Base-by-base conservation (phyloP, 2,113 vertebrate genomes). In the Todiramphus chloris region DNA sequence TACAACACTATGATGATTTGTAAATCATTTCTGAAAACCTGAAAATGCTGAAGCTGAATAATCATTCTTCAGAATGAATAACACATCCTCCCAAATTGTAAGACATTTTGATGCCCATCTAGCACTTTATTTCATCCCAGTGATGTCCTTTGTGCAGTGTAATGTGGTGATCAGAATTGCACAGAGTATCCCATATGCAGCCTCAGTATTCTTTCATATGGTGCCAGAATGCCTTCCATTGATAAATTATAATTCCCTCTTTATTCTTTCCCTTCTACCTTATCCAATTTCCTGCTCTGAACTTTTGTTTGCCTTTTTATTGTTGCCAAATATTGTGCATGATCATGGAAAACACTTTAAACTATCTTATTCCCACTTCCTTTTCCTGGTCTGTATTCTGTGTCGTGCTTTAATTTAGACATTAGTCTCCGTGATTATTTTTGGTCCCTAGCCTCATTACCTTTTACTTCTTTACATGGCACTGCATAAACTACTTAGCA, bases 401-500 rank as follows among this genome's bases (percentile, higher is more conserved):
- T 64, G 27, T 43, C 87, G 67, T 78, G 74, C 67, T 96, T 96
- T 96, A 90, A 91, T 92, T 97, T 96, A 93, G 48, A 90, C 81
- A 88, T 68, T 44, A 27, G 66, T 39, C 82, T 89, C 81, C 5
- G 2, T 94, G 75, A 89, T 95, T 97, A 73, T 89, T 97, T 96
- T 94, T 85, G 94, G 83, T 96, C 83, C 80, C 84, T 91, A 70
- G 83, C 74, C 80, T 97, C 85, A 92, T 90, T 97, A 94, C 56
- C 74, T 97, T 94, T 94, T 95, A 92, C 82, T 96, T 97, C 94
- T 94, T 97, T 94, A 91, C 74, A 86, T 90, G 90, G 84, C 73
- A 92, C 81, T 87, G 77, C 76, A 81, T 96, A 96, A 96, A 94
- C 96, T 95, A 95, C 96, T 98, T 96, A 95, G 93, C 95, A 97